A percentile compares a stretch with the other conserved stretches of the same genome.
These are phyloP conservation scores for Gastrophysa polygoni DNA, from an alignment of 2,888 invertebrate species.

Conservation along the genomic window DNA sequence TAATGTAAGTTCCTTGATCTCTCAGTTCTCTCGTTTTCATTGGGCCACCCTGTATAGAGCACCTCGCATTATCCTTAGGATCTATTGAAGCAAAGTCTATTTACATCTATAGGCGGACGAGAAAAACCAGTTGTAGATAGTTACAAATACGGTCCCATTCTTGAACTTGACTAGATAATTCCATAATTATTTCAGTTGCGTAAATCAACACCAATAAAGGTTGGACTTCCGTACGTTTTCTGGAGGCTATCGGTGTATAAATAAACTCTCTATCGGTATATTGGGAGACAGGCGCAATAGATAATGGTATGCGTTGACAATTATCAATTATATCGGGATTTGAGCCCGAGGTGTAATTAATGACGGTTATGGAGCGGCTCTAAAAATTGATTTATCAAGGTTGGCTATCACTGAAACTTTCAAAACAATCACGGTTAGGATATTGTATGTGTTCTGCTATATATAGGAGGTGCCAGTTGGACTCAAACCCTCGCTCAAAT, in stretches of 20 bases:
- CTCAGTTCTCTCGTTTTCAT: too few relatives aligned
- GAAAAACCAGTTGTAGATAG: slow-evolving; percentile 47
- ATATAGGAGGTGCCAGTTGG: too few relatives aligned
- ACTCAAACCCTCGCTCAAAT: too few relatives aligned
- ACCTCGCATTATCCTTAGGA: slow-evolving; percentile 22
- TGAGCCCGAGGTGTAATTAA: not conserved
- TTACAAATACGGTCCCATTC: slow-evolving; percentile 39
- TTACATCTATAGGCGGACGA: slow-evolving; percentile 35
- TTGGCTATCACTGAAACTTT: too few relatives aligned
- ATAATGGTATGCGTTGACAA: not conserved
- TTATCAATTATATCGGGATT: not conserved
- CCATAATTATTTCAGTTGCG: slow-evolving; percentile 40
- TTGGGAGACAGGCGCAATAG: not conserved
- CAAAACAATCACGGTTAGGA: too few relatives aligned
- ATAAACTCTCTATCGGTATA: too few relatives aligned
- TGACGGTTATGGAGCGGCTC: too few relatives aligned
- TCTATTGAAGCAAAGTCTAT: slow-evolving; percentile 37
- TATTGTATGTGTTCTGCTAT: too few relatives aligned
- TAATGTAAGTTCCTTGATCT: too few relatives aligned
- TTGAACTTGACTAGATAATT: slow-evolving; percentile 49
- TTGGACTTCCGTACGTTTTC: slow-evolving; percentile 7
- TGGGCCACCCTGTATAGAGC: too few relatives aligned
- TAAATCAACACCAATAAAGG: slow-evolving; percentile 30
- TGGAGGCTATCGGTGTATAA: too few relatives aligned
- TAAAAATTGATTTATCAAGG: too few relatives aligned